Evolutionary conservation across 1,140 invertebrate species (phyloP), one percentile per base, ranked within the genome.

Genomic region (Xylocopa sonorina): DNA sequence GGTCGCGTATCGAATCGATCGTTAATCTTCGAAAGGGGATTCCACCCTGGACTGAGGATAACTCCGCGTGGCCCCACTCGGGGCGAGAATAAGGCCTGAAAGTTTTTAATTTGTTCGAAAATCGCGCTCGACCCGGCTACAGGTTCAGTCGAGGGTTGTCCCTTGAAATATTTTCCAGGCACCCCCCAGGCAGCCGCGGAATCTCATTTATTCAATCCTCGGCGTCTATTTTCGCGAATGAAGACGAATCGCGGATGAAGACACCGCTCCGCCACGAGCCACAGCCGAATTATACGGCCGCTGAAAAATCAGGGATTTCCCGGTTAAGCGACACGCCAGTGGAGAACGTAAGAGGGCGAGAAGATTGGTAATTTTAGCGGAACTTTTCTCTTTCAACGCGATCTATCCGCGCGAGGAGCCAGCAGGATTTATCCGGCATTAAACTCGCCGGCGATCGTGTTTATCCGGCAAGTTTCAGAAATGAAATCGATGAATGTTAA

Each of bases 251-350:
- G 18, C 18, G 18, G 24, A 74, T 53, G 51, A 64, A 41, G 46
- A 38, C 72, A 74, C 46, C 6, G 14, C 34, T 53, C 34, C 16
- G n/a, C 16, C 18, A 32, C 3, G 41, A 48, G 51, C 58, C 18
- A 64, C 32, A 14, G 58, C n/a, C n/a, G 41, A 63, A 74, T 74
- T 74, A 74, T 74, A 51, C 34, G 72, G 38, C 34, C 72, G 46
- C 34, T 51, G 58, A 74, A 64, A 74, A 64, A 74, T 74, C 60
- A 29, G 32, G 34, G 18, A 64, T 64, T 29, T 41, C 24, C 9
- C 0, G 58, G 58, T 64, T 53, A 64, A 50, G 32, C n/a, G 43
- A 64, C n/a, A 51, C 32, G 32, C 27, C 0, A 9, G 3, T 34
- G 24, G 67, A 4, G 18, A 69, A 27, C 9, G 10, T n/a, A 3